Evolutionary conservation across 2,113 vertebrate genomes (phyloP).

Genomic region (Pelodiscus sinensis): DNA sequence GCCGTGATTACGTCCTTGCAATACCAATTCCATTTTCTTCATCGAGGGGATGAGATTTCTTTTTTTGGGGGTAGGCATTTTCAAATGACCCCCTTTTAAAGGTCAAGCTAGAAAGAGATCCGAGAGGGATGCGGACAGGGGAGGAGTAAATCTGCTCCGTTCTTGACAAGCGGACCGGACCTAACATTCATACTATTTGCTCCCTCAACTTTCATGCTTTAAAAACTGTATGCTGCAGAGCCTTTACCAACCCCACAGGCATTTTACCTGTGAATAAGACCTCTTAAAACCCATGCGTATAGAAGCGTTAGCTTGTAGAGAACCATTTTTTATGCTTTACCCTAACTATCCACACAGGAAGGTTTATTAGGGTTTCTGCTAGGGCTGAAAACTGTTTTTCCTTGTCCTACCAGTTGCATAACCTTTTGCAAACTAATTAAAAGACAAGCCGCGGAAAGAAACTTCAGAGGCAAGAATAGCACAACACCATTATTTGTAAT

Average conservation of each 20-base stretch:
- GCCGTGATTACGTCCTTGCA: not conserved
- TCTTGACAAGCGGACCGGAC: not conserved
- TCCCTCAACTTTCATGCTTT: not conserved
- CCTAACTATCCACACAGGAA: conserved; percentile 28
- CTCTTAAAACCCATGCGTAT: not conserved
- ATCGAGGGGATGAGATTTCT: not conserved
- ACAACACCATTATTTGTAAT: not conserved
- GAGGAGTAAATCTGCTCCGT: not conserved
- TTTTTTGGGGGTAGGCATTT: not conserved
- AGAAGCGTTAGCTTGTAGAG: not conserved
- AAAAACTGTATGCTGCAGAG: not conserved
- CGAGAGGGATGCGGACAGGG: not conserved
- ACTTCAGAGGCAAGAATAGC: conserved; percentile 15
- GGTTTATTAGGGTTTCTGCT: conserved; percentile 41
- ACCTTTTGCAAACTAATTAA: conserved; percentile 27
- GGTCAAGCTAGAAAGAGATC: not conserved
- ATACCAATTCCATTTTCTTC: not conserved
- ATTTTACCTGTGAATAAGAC: rapidly evolving
- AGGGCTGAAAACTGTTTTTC: not conserved
- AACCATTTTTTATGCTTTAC: not conserved
- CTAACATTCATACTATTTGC: not conserved
- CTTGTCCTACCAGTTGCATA: not conserved
- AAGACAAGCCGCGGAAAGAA: not conserved
- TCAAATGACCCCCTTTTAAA: not conserved
- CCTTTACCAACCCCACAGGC: not conserved